Evolutionary conservation across 1,140 invertebrate species (phyloP), one percentile per base, ranked within the genome.

Genomic region (Linepithema humile): DNA sequence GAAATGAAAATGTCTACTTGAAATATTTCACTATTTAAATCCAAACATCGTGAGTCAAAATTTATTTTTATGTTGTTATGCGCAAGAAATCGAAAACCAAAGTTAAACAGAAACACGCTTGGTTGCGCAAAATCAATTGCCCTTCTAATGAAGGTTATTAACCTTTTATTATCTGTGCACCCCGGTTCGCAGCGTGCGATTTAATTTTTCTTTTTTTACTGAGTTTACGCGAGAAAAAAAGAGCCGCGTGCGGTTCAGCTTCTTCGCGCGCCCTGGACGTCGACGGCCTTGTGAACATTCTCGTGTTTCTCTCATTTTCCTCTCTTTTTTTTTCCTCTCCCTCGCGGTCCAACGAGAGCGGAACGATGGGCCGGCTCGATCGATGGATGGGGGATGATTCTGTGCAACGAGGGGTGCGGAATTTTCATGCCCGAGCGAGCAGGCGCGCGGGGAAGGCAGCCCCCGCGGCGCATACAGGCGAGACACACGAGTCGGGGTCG

Each of bases 381-480:
- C 88, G 78, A 85, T 80, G 75, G 82, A 77, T 72, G 62, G 73
- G 50, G 83, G 84, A 88, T 89, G 85, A 89, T 89, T 88, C 85
- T 89, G 90, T 83, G 84, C 88, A 90, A 88, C 89, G 88, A 90
- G 90, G 89, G 88, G 83, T 88, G 89, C 84, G 75, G 88, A 90
- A 90, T 91, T 90, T 91, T 91, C 86, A 90, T 89, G 86, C 88
- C 67, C 85, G 83, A 90, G 80, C 80, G 88, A 89, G 23, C 80
- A 64, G 67, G 82, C 85, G 82, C 82, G 87, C 62, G 50, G 48
- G 64, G n/a, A 35, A 82, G 84, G 62, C 64, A n/a, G 35, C 75
- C 84, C 74, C 69, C 85, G 77, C 73, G 75, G 75, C 80, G 83
- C 55, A 83, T 55, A 64, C 77, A 84, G 88, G 73, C 87, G 77